These are phyloP conservation scores for Neodontobutis hainanensis DNA, from an alignment of 2,113 vertebrate genomes.

Conservation along the genomic window DNA sequence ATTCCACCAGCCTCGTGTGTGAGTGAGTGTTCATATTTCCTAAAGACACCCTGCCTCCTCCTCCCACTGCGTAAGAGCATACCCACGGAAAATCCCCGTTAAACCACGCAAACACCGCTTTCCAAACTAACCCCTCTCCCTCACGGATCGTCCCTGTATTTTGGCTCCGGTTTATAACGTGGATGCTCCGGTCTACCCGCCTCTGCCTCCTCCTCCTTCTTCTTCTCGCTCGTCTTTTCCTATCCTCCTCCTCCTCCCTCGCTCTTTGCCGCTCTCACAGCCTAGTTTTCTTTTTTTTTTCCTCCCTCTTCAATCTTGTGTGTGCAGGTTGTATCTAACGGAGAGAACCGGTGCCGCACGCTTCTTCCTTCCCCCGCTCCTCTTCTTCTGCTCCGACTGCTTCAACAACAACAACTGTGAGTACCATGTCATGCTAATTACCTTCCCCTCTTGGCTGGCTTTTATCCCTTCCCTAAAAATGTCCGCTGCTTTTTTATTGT, in stretches of 20 bases:
- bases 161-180: constrained; percentile 59
- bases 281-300: constrained; percentile 68
- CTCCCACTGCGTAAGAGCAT: constrained; percentile 19
- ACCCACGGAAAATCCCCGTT: constrained; percentile 29
- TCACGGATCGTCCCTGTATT: constrained; percentile 69
- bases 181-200: constrained; percentile 58
- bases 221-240: constrained; percentile 37
- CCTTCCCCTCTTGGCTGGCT: background rate
- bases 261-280: constrained; percentile 66
- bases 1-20: constrained; percentile 49
- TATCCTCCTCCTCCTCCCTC: constrained; percentile 49
- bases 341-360: constrained; percentile 64
- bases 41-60: constrained; percentile 32
- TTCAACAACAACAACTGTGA: constrained; percentile 1
- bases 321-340: constrained; percentile 75
- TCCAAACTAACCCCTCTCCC: constrained; percentile 46
- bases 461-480: background rate
- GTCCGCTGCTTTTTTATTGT: background rate
- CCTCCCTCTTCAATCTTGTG: constrained; percentile 59
- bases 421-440: constrained; percentile 1
- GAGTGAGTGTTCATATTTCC: constrained; percentile 40
- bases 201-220: constrained; percentile 43
- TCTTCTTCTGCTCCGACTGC: background rate
- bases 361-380: constrained; percentile 11
- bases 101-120: constrained; percentile 8